Evolutionary conservation across 2,113 vertebrate genomes (phyloP).

Genomic region (Ahaetulla prasina): DNA sequence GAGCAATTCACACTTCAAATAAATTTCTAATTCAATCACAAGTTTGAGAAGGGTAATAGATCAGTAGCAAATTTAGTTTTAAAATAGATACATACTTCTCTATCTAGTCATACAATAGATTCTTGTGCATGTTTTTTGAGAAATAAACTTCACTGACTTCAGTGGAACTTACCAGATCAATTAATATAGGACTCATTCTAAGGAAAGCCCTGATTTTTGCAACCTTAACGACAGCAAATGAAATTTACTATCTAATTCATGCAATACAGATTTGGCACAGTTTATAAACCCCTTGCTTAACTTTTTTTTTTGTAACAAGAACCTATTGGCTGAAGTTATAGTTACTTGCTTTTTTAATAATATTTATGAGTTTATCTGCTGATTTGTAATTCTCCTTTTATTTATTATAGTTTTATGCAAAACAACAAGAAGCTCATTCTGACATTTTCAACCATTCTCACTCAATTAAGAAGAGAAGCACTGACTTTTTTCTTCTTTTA

Average conservation of each 20-base stretch:
- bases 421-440: not conserved
- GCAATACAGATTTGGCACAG: not conserved
- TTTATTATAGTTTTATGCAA: not conserved
- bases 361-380: not conserved
- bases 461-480: not conserved
- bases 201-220: not conserved
- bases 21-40: not conserved
- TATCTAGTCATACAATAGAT: not conserved
- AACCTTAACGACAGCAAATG: not conserved
- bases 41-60: not conserved
- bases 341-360: not conserved
- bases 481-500: not conserved
- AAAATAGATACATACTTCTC: not conserved
- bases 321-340: not conserved
- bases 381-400: not conserved
- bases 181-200: not conserved
- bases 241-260: not conserved
- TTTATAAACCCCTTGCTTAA: not conserved
- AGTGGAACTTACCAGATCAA: not conserved
- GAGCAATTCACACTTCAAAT: not conserved
- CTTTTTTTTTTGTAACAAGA: not conserved
- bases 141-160: not conserved
- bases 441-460: not conserved
- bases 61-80: not conserved
- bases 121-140: not conserved